A percentile compares a stretch with the other conserved stretches of the same genome.
phyloP scores from a whole-genome alignment of 2,888 invertebrate species.

The Dromius quadrimaculatus region DNA sequence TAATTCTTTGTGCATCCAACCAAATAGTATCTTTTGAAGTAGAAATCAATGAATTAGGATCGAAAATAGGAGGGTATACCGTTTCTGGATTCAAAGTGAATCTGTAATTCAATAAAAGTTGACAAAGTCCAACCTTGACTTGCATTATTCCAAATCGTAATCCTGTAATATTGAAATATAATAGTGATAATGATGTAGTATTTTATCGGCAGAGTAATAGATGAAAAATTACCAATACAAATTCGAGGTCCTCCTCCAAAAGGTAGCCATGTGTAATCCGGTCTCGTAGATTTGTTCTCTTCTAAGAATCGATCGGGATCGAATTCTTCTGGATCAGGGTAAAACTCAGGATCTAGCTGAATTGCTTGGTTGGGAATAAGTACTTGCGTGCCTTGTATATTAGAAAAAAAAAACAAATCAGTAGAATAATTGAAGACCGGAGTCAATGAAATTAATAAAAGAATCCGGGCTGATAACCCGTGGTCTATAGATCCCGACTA shows the following conservation, averaged over 20 bases:
- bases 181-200: background rate
- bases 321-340: conserved; percentile 71
- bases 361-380: conserved; percentile 58
- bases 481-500: no score
- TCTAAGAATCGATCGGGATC: conserved; percentile 71
- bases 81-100: conserved; percentile 42
- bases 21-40: conserved; percentile 22
- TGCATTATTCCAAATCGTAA: conserved; percentile 44
- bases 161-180: conserved; percentile 21
- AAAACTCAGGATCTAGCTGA: conserved; percentile 61
- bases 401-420: no score
- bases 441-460: no score
- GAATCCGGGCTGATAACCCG: no score
- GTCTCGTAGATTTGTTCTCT: conserved; percentile 65
- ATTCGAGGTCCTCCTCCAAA: conserved; percentile 66
- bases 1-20: conserved; percentile 26
- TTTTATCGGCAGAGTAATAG: background rate
- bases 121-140: conserved; percentile 37
- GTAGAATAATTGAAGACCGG: no score
- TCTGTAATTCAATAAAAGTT: conserved; percentile 41
- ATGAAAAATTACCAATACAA: conserved; percentile 62
- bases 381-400: no score
- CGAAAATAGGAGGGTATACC: conserved; percentile 15
- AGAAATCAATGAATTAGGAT: conserved; percentile 7
- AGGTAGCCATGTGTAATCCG: conserved; percentile 63